Base-by-base conservation (phyloP, 1,140 invertebrate genomes). In the Andricus grossulariae region DNA sequence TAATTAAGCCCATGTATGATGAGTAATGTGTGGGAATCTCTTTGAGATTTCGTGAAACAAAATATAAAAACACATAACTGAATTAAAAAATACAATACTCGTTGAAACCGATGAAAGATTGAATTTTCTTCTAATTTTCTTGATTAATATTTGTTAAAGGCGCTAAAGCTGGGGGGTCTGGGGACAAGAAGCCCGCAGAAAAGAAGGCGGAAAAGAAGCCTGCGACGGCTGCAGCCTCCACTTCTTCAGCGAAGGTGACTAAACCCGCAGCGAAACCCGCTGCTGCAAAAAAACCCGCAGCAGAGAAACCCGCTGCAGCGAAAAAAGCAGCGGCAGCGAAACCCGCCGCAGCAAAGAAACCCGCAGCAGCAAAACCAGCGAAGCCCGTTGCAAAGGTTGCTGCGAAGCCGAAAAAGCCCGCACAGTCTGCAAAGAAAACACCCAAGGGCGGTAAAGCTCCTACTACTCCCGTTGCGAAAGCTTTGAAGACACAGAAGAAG, bases 401-500 rank as follows among this genome's bases (percentile, higher is more conserved):
- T 45, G 39, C 39, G 18, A 21, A 18, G 54, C 18, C 54, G n/a
- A 55, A 55, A 55, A 91, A 90, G 73, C 78, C 90, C 57, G 82
- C 78, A 77, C 52, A 55, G 21, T 82, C 90, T 76, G 90, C 92
- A 13, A 95, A 95, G 84, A 93, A 93, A 74, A 90, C 90, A 6
- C 85, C 91, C 0, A 93, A 93, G 80, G 90, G 88, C 76, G 86
- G 91, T 25, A 93, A 92, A 83, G 86, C 88, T 83, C 89, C 92
- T 71, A 84, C 91, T 51, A 80, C 90, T 45, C 39, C 39, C 11
- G 85, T 92, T 66, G 92, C 93, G 54, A 93, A 93, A 79, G 96
- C 96, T 73, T 92, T 94, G 54, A 96, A 95, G 88, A 93, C 94
- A 21, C 95, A 97, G 89, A 95, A 95, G 83, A 97, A 97, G 94